Percentiles rank a stretch among this genome's conserved stretches.
These are phyloP conservation scores for Characodon lateralis DNA, from an alignment of 2,797 vertebrate genomes.

Conservation along the genomic window DNA sequence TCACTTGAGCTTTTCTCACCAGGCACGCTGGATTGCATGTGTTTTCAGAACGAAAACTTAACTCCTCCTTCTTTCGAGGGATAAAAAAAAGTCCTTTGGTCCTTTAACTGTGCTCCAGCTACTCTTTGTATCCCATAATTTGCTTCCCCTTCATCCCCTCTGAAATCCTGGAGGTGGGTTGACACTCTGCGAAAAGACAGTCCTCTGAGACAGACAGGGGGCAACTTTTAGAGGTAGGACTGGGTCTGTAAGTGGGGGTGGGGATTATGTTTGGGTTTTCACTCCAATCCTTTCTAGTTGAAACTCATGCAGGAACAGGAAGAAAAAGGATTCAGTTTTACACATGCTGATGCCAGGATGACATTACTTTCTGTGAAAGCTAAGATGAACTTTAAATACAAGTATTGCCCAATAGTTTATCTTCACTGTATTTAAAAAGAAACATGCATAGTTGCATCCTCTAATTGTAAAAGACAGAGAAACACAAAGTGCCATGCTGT, in stretches of 20 bases:
- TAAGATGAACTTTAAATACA: constrained; percentile 4
- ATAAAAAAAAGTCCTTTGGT: constrained; percentile 26
- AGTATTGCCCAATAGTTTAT: background rate
- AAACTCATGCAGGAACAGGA: constrained; percentile 34
- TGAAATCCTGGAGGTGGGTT: constrained; percentile 79
- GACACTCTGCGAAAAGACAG: constrained; percentile 74
- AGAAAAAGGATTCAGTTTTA: constrained; percentile 11
- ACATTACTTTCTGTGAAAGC: constrained; percentile 1
- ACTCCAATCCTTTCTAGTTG: constrained; percentile 67
- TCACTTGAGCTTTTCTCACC: constrained; percentile 48
- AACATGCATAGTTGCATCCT: constrained; percentile 33
- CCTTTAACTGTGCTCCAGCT: constrained; percentile 45
- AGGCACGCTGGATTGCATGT: constrained; percentile 43
- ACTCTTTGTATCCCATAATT: constrained; percentile 59
- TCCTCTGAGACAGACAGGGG: constrained; percentile 67
- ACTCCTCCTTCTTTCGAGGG: constrained; percentile 38
- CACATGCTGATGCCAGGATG: constrained; percentile 8
- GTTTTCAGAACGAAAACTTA: constrained; percentile 54
- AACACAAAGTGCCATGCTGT: constrained; percentile 66
- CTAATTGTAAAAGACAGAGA: constrained; percentile 55
- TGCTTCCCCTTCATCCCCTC: constrained; percentile 59
- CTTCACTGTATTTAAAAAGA: background rate
- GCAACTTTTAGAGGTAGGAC: constrained; percentile 69
- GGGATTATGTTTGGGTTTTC: constrained; percentile 67
- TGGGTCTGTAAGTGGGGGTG: constrained; percentile 64